Evolutionary conservation across 2,888 invertebrate species (phyloP).

Genomic region (Metallyticus violacea): DNA sequence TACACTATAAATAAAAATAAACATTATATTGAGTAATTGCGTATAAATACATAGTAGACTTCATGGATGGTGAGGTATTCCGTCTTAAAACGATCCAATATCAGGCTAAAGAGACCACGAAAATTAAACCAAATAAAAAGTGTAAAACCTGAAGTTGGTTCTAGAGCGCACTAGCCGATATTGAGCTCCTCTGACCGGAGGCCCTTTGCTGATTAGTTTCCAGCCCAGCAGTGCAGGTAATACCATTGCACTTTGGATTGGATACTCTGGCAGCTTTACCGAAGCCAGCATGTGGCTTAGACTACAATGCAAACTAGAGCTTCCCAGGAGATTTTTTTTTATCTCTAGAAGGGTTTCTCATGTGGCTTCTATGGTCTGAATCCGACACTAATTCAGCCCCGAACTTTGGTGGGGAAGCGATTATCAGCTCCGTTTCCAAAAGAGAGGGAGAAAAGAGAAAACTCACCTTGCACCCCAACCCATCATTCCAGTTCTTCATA

Average conservation of each 20-base stretch:
- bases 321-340: background rate
- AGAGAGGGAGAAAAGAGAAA: too few relatives aligned
- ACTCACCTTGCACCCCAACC: too few relatives aligned
- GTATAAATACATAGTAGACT: too few relatives aligned
- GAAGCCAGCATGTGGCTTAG: background rate
- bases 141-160: background rate
- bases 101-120: background rate
- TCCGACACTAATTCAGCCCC: too few relatives aligned
- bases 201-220: background rate
- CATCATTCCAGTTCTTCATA: too few relatives aligned
- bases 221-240: background rate
- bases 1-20: too few relatives aligned
- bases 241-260: background rate
- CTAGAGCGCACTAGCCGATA: background rate
- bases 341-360: background rate
- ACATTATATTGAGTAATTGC: too few relatives aligned
- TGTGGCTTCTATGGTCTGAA: background rate
- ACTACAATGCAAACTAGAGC: background rate
- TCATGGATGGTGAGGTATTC: background rate
- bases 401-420: too few relatives aligned
- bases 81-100: background rate
- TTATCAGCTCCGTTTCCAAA: too few relatives aligned
- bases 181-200: background rate
- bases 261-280: background rate
- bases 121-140: background rate